Evolutionary conservation across 2,113 vertebrate species (phyloP).

Genomic region (Eonycteris spelaea): DNA sequence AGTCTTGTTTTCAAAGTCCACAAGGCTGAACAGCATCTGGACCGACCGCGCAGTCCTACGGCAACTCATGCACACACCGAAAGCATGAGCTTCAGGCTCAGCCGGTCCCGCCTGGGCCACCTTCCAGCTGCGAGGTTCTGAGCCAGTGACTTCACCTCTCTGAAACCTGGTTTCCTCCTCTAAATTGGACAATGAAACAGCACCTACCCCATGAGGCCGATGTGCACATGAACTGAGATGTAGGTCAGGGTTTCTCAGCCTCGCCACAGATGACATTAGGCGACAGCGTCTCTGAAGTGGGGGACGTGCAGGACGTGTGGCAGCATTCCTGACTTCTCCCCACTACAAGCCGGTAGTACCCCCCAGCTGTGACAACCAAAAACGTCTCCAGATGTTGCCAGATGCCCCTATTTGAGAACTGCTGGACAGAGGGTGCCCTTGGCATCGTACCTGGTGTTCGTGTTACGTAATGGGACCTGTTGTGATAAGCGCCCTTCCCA

Average conservation of each 20-base stretch:
- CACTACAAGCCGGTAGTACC: neutral
- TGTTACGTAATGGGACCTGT: neutral
- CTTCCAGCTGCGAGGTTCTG: neutral
- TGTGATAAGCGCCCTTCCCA: neutral
- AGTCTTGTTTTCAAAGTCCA: neutral
- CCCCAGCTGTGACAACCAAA: neutral
- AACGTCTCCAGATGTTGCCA: neutral
- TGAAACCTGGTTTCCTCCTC: neutral
- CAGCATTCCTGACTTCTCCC: neutral
- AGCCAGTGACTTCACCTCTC: neutral
- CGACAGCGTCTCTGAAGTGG: fast-evolving
- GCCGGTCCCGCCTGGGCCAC: neutral
- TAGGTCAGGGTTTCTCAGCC: neutral
- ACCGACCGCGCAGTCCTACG: fast-evolving
- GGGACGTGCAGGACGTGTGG: fast-evolving
- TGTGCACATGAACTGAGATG: fast-evolving
- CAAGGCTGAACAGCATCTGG: too few relatives aligned
- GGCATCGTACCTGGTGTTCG: fast-evolving
- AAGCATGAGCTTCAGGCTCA: neutral
- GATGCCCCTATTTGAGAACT: neutral
- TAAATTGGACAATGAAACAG: neutral
- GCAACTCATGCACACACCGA: fast-evolving
- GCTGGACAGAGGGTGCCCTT: fast-evolving
- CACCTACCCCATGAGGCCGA: neutral
- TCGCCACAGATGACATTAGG: fast-evolving